phyloP scores from a whole-genome alignment of 2,888 invertebrate genomes.

The Zele albiditarsus region DNA sequence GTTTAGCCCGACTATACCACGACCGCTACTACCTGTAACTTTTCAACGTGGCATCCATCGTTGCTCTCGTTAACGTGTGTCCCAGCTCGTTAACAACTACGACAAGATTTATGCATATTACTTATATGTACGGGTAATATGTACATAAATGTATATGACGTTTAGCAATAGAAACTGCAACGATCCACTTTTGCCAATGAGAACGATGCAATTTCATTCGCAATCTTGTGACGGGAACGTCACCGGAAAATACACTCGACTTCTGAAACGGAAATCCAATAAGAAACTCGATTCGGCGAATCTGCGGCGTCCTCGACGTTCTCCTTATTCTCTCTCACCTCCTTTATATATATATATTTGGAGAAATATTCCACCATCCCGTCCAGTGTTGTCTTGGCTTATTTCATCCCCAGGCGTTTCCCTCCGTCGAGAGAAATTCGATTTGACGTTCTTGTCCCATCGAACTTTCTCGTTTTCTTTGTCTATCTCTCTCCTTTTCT shows the following conservation, averaged over 20 bases:
- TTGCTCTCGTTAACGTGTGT: constrained; percentile 42
- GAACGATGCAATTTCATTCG: constrained; percentile 40
- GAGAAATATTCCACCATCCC: constrained; percentile 37
- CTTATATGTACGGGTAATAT: neutral
- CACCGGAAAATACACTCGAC: constrained; percentile 43
- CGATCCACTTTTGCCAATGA: constrained; percentile 3
- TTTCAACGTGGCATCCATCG: constrained; percentile 40
- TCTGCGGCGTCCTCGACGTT: constrained; percentile 42
- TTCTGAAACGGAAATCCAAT: constrained; percentile 44
- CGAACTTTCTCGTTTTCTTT: constrained; percentile 40
- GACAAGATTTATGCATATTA: constrained; percentile 2
- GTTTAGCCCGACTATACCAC: neutral
- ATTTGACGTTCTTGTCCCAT: constrained; percentile 42
- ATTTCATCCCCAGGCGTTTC: constrained; percentile 33
- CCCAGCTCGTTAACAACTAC: constrained; percentile 40
- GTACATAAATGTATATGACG: neutral
- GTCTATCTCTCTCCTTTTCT: neutral
- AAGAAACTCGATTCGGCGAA: constrained; percentile 41
- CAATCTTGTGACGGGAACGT: constrained; percentile 28
- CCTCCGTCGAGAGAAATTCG: constrained; percentile 37
- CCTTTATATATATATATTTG: constrained; percentile 4
- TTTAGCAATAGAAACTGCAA: neutral
- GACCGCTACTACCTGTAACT: constrained; percentile 7
- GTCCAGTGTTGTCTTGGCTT: constrained; percentile 33
- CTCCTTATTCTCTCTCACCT: constrained; percentile 25